Evolutionary conservation across 2,113 vertebrate genomes (phyloP).

Genomic region (Ranitomeya variabilis): DNA sequence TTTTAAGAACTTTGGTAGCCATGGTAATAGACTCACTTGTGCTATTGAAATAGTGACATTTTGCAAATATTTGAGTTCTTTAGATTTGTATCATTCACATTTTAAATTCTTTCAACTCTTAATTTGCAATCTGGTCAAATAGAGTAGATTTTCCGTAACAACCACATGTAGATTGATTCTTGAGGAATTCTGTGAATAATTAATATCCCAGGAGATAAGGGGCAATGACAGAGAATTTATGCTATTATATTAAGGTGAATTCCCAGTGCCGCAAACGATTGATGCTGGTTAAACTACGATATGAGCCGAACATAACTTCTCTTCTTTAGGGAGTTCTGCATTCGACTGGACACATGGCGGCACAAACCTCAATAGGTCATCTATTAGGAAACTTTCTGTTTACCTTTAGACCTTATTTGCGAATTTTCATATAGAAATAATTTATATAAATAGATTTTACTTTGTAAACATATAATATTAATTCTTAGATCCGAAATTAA

Average conservation of each 20-base stretch:
- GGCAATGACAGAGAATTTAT: not conserved
- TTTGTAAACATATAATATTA: not conserved
- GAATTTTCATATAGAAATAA: not conserved
- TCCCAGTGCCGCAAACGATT: not conserved
- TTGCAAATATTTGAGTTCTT: not conserved
- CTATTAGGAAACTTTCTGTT: not conserved
- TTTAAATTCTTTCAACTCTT: not conserved
- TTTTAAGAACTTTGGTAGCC: not conserved
- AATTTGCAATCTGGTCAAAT: not conserved
- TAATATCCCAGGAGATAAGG: not conserved
- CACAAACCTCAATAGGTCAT: not conserved
- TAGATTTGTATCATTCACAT: not conserved
- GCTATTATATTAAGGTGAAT: conserved; percentile 10
- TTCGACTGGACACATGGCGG: not conserved
- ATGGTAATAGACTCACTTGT: not conserved
- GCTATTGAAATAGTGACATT: not conserved
- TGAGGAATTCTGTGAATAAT: conserved; percentile 8
- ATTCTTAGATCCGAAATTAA: too few relatives aligned
- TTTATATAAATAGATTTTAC: not conserved
- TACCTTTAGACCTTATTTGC: not conserved
- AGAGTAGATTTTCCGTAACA: not conserved
- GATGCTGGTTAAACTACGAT: not conserved
- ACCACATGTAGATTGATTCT: not conserved
- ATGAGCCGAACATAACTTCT: not conserved
- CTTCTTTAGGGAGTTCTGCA: not conserved